These are phyloP conservation scores for Beroe ovata DNA, from an alignment of 37 sponge, comb jelly and placozoan species.

Conservation along the genomic window DNA sequence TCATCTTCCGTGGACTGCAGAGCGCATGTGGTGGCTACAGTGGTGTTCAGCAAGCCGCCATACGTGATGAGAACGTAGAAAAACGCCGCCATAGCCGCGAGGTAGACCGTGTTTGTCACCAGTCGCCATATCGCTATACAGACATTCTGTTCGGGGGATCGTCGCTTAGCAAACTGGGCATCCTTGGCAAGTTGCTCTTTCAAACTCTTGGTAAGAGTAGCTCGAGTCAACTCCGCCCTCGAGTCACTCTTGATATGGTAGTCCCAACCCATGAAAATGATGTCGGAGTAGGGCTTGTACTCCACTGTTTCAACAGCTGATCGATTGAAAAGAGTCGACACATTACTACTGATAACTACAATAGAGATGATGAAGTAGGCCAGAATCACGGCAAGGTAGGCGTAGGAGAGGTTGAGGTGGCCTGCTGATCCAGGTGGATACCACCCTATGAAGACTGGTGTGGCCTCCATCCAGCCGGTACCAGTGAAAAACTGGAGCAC, in stretches of 20 bases:
- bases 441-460: conserved; percentile 61
- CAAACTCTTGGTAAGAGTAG: not conserved
- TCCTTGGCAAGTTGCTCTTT: conserved; percentile 28
- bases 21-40: not conserved
- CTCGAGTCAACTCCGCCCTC: not conserved
- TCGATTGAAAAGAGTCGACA: conserved; percentile 15
- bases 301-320: conserved; percentile 40
- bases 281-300: conserved; percentile 20
- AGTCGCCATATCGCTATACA: not conserved
- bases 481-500: conserved; percentile 15
- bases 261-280: conserved; percentile 38
- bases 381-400: not conserved
- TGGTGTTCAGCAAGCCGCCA: conserved; percentile 2
- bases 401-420: conserved; percentile 28
- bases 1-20: not conserved
- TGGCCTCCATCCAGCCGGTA: conserved; percentile 60
- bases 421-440: not conserved
- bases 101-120: not conserved
- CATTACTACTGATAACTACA: conserved; percentile 47
- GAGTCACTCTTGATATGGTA: not conserved
- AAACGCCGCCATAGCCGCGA: conserved; percentile 23
- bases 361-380: conserved; percentile 49
- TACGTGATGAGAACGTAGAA: conserved; percentile 38
- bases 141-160: not conserved
- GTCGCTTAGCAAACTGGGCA: not conserved